phyloP scores from a whole-genome alignment of 1,140 invertebrate genomes.

The Diorhabda sublineata region DNA sequence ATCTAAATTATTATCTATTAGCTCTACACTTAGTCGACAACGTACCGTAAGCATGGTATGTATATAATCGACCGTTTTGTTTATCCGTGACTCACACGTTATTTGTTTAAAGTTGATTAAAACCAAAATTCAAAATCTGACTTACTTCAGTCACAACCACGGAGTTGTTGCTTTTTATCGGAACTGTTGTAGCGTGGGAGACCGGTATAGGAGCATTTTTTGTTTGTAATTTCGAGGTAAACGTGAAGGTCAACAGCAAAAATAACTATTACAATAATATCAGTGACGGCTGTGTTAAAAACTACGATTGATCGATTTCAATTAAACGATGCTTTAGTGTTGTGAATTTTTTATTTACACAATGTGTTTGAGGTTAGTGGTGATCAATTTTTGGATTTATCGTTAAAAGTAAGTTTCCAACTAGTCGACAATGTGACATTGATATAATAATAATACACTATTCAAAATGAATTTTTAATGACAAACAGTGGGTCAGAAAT shows the following conservation, averaged over 20 bases:
- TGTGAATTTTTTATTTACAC: too few species aligned
- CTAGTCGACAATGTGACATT: too few species aligned
- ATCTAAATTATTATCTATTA: neutral
- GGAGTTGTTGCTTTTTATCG: neutral
- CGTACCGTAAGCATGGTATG: neutral
- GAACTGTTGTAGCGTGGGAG: neutral
- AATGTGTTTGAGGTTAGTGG: too few species aligned
- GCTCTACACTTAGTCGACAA: neutral
- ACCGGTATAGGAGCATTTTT: neutral
- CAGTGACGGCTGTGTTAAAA: neutral
- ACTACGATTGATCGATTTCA: too few species aligned
- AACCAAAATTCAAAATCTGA: too few species aligned
- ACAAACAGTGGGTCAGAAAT: too few species aligned
- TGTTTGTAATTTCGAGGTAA: neutral
- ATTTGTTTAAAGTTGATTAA: neutral
- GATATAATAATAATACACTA: too few species aligned
- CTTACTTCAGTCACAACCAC: too few species aligned
- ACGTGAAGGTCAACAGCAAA: neutral
- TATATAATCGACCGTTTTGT: neutral
- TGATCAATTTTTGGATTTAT: too few species aligned
- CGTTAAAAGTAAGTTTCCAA: too few species aligned
- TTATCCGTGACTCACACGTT: neutral
- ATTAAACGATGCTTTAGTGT: too few species aligned
- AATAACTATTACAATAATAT: neutral
- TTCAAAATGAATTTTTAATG: too few species aligned